Evolutionary conservation across 2,797 vertebrate species (phyloP).

Genomic region (Xiphorhynchus erythropygius): DNA sequence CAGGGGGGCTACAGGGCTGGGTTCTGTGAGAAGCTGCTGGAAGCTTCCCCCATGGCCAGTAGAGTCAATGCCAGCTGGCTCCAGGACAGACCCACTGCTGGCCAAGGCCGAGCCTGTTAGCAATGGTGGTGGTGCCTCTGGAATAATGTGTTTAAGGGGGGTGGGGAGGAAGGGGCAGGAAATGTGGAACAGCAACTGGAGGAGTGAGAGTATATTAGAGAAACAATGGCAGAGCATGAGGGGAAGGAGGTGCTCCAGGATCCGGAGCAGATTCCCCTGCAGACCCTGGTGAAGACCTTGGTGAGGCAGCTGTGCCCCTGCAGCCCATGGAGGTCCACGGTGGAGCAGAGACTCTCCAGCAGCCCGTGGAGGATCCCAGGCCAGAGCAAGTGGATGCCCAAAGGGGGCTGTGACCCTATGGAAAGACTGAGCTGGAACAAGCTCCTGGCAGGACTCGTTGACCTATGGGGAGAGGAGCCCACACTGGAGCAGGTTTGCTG

Average conservation of each 20-base stretch:
- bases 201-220: not conserved
- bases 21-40: not conserved
- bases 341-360: not conserved
- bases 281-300: not conserved
- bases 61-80: not conserved
- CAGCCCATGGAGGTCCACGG: not conserved
- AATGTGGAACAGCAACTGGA: not conserved
- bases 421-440: not conserved
- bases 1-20: not conserved
- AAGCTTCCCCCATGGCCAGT: not conserved
- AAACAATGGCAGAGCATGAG: not conserved
- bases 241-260: not conserved
- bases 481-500: not conserved
- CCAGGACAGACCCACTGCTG: not conserved
- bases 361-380: not conserved
- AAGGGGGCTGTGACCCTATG: fast-evolving
- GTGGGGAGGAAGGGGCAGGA: not conserved
- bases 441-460: not conserved
- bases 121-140: not conserved
- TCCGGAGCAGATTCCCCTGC: not conserved
- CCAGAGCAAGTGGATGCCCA: not conserved
- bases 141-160: not conserved
- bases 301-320: not conserved
- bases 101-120: not conserved
- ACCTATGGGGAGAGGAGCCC: not conserved